These are phyloP conservation scores for Elaphurus davidianus DNA, from an alignment of 2,113 vertebrate genomes.

Conservation along the genomic window DNA sequence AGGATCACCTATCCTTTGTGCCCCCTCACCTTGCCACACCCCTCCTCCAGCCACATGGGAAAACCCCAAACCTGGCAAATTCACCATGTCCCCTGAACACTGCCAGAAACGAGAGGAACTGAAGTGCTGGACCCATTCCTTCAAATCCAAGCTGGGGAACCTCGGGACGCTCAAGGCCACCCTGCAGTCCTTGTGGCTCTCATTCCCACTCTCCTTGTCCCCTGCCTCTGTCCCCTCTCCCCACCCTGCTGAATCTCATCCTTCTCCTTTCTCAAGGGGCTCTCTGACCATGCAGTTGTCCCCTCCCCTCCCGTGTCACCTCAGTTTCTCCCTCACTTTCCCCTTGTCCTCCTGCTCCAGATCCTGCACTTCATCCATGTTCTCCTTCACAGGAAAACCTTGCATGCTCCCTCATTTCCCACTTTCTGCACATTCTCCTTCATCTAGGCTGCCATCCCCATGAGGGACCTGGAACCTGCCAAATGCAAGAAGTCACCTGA, in stretches of 20 bases:
- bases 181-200: neutral
- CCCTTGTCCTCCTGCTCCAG: neutral
- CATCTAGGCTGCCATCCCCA: neutral
- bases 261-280: neutral
- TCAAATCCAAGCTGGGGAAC: neutral
- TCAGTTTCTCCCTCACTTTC: neutral
- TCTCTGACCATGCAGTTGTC: neutral
- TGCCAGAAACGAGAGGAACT: neutral
- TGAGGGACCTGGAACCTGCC: neutral
- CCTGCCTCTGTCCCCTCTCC: neutral
- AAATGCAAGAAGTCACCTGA: neutral
- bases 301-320: too few species aligned
- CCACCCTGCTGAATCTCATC: neutral
- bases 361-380: neutral
- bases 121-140: neutral
- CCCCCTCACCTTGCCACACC: neutral
- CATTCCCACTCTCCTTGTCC: neutral
- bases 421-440: neutral
- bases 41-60: neutral
- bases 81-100: neutral
- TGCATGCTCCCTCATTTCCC: neutral
- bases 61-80: neutral
- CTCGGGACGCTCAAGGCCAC: neutral
- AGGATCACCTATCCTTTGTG: neutral
- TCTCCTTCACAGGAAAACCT: neutral